Evolutionary conservation across 2,888 invertebrate species (phyloP), one percentile per base, ranked within the genome.

Genomic region (Parasteatoda lunata): DNA sequence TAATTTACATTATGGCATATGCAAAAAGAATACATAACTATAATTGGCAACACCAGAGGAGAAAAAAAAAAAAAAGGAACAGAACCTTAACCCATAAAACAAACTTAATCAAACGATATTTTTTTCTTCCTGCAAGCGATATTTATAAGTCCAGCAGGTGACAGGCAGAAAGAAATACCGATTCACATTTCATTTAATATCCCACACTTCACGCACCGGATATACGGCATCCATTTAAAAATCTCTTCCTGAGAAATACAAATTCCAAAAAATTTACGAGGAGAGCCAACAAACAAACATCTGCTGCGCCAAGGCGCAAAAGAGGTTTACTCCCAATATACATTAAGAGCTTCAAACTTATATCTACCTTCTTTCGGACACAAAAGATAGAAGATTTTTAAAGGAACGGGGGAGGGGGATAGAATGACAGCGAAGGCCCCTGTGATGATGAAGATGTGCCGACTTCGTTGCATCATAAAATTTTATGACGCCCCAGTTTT

Each of bases 361-460:
- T 15, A 51, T 52, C 51, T 75, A 54, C 52, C 64, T 51, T 70
- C 70, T 6, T 13, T 30, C 30, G 30, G 47, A 69, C 52, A 78
- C 66, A 81, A 72, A 52, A 66, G 71, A 70, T 51, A 65, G 83
- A 72, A 65, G 83, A 83, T 77, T 73, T 79, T 79, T 79, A 79
- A 69, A 77, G 51, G 65, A 66, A 11, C 49, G 52, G 8, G 48
- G 54, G 70, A 13, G 51, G 51, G 68, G 75, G 69, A 45, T 69
- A 45, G 65, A 79, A 79, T 85, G 84, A 85, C 84, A 85, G 79
- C n/a, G 76, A 15, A 75, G 75, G n/a, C 72, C 51, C 73, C 72
- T 51, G 54, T 69, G 84, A 85, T 85, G 84, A 85, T 85, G 84
- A 85, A 85, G 84, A 85, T 79, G 84, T 79, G 84, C 84, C 84